Base-by-base conservation (phyloP, 2,888 invertebrate species). In the Apotomis betuletana region DNA sequence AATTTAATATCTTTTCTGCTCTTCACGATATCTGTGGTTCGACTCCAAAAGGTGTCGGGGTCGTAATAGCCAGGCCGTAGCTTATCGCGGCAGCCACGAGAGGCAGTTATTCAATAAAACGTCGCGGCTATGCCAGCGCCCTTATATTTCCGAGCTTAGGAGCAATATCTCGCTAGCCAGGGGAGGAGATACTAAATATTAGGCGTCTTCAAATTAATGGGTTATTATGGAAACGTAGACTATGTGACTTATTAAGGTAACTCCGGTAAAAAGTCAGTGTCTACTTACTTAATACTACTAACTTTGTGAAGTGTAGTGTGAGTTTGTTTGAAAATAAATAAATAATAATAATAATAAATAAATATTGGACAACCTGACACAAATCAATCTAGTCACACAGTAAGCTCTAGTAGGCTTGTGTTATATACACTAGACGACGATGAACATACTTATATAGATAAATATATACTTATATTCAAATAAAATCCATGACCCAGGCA, bases 61-160 rank as follows among this genome's bases (percentile, higher is more conserved):
- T 74, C 69, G 72, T 76, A 69, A 70, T 73, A 70, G 75, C 74
- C 78, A 83, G 80, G 81, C 68, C 75, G 64, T 64, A 77, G 81
- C 87, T 89, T 90, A 89, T 90, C 89, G 85, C 80, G 78, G 80
- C 79, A 77, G 76, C 75, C 84, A 81, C 82, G 79, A 81, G 80
- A 79, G 84, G 84, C 81, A 89, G 88, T 88, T 88, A 88, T 89
- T 89, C 89, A 89, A 90, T 89, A 88, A 88, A 87, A 85, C 80
- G 85, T 85, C 85, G 81, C 79, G 79, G 77, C 78, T 73, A 60
- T 70, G 75, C 73, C 68, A 78, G 81, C 77, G 75, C 81, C 79
- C 81, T 71, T 71, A 82, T 82, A 78, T 78, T 78, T 76, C 78
- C 81, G 76, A 77, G 78, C 78, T 82, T 80, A 70, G n/a, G n/a